phyloP scores from a whole-genome alignment of 64 coral and sea anemone genomes.

The Montipora sp. region DNA sequence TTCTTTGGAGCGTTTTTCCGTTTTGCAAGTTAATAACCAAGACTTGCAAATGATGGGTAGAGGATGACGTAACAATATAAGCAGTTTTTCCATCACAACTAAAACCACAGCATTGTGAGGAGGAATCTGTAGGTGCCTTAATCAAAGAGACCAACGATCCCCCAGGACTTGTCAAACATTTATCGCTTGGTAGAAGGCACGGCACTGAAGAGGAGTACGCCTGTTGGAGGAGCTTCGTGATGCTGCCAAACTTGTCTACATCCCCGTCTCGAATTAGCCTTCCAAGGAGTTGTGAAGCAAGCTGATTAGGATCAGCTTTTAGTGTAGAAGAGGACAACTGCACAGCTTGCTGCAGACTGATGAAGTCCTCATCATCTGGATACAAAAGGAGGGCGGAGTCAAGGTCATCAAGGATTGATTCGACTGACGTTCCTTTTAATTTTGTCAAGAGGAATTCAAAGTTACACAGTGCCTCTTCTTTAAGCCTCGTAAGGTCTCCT shows the following conservation, averaged over 20 bases:
- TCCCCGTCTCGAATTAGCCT: conserved; percentile 29
- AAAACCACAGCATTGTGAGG: conserved; percentile 53
- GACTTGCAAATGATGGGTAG: conserved; percentile 20
- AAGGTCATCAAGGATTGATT: conserved; percentile 85
- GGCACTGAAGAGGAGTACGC: conserved; percentile 40
- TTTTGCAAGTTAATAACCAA: conserved; percentile 24
- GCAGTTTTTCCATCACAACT: conserved; percentile 69
- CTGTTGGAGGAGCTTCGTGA: conserved; percentile 22
- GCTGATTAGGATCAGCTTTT: conserved; percentile 60
- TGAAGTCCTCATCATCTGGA: conserved; percentile 77
- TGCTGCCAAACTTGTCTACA: conserved; percentile 1
- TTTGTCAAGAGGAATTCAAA: conserved; percentile 88
- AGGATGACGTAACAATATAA: conserved; percentile 7
- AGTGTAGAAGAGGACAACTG: conserved; percentile 85
- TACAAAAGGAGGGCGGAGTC: conserved; percentile 35
- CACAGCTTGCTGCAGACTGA: conserved; percentile 68
- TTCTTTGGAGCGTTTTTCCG: conserved; percentile 45
- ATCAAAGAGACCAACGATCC: conserved; percentile 43
- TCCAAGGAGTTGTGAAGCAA: conserved; percentile 89
- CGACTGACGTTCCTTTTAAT: conserved; percentile 68
- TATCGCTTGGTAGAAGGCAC: conserved; percentile 46
- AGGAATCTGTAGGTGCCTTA: neutral
- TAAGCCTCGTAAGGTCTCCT: conserved; percentile 69
- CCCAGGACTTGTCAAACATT: conserved; percentile 46
- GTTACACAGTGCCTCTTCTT: conserved; percentile 76